Evolutionary conservation across 2,888 invertebrate species (phyloP).

Genomic region (Andrena chrysosceles): DNA sequence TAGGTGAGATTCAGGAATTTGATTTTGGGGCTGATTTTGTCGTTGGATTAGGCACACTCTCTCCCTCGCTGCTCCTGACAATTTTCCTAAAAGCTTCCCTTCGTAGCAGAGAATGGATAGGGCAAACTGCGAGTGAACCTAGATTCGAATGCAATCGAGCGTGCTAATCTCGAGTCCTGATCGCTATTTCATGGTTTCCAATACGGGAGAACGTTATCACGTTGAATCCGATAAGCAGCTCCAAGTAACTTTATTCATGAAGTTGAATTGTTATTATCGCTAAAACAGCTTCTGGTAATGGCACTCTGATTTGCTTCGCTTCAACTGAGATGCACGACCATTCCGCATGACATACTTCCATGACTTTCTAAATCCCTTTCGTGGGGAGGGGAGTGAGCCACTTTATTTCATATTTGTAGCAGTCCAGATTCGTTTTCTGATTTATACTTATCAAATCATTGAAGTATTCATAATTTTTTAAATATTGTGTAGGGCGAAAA

Average conservation of each 20-base stretch:
- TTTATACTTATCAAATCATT: too few species aligned
- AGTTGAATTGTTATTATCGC: constrained; percentile 24
- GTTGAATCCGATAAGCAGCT: constrained; percentile 11
- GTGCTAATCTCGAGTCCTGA: constrained; percentile 18
- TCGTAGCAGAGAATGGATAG: constrained; percentile 5
- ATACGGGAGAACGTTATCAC: neutral
- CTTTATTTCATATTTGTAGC: too few species aligned
- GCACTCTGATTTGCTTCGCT: neutral
- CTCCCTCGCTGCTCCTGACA: neutral
- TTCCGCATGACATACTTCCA: neutral
- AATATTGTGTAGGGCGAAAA: too few species aligned
- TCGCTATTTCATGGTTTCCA: constrained; percentile 26
- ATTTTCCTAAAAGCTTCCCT: constrained; percentile 24
- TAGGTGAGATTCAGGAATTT: neutral
- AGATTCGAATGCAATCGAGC: constrained; percentile 18
- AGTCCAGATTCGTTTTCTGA: too few species aligned
- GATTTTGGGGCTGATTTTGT: neutral
- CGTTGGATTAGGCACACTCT: neutral
- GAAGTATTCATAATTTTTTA: too few species aligned
- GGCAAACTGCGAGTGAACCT: constrained; percentile 6
- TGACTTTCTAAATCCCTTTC: neutral
- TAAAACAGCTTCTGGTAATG: neutral
- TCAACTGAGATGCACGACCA: neutral
- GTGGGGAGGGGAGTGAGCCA: too few species aligned
- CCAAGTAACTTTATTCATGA: constrained; percentile 17